Evolutionary conservation across 1,140 invertebrate genomes (phyloP), one percentile per base, ranked within the genome.

Genomic region (Frieseomelitta varia): DNA sequence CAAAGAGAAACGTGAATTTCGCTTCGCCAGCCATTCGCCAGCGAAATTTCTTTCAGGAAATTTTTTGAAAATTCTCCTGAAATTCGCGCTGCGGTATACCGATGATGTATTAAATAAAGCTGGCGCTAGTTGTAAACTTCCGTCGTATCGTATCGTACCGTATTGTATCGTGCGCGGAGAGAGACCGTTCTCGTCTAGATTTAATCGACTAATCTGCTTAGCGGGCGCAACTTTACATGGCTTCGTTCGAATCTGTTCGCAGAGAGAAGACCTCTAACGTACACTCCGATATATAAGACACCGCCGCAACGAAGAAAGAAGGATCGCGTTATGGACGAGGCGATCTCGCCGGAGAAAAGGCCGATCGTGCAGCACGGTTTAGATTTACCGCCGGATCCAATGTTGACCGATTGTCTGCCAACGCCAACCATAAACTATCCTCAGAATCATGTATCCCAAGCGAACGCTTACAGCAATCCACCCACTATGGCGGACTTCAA

Each of bases 241-340:
- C 88, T 92, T 92, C 89, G 27, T n/a, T 90, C 58, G 87, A 90
- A 91, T 91, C 79, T 92, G 85, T 91, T 92, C 91, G 68, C 91
- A 95, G 95, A 95, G 87, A 92, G 95, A 92, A 93, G 95, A 94
- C 93, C 95, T 79, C 86, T 95, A 92, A 95, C 95, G 53, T 95
- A 95, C 89, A 95, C 95, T 61, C 94, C 95, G 83, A 94, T 95
- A 79, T 95, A 96, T 90, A 96, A 95, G 91, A 95, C 95, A 55
- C 95, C 95, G 27, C 95, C 95, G n/a, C 95, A 95, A 76, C 93
- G 95, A 68, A 89, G 95, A 84, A 94, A 95, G 87, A 95, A 95
- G 90, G 94, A 94, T 77, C 90, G 87, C 14, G 78, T 73, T 19
- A 80, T 71, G 77, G 92, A 93, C 34, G 93, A 90, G 61, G 90